Evolutionary conservation across 2,797 vertebrate species (phyloP), one percentile per base, ranked within the genome.

Genomic region (Allobates femoralis): DNA sequence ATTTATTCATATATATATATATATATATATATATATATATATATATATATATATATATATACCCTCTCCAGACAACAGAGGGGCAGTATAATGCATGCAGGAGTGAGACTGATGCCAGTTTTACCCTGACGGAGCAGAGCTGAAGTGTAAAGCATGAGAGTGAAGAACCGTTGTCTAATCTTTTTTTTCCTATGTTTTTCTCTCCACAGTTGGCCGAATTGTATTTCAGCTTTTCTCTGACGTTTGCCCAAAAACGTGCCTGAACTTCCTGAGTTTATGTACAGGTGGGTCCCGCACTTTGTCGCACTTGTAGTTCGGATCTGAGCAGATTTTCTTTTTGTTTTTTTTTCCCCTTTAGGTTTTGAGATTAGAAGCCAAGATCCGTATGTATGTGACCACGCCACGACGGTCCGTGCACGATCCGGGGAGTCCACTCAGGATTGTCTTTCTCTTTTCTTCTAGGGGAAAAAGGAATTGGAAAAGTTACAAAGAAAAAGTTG

Each of bases 191-290:
- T n/a, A n/a, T n/a, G n/a, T 46, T 51, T 55, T 34, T 23, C 28
- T 62, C 95, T 93, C 82, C 86, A 23, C 80, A 99, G 98, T 99
- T 95, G 98, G 98, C 90, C 96, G 97, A 79, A 99, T 99, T 91
- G 97, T 99, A 91, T 99, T 99, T 95, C 98, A 99, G 88, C 98
- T 99, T 87, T 99, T 98, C 94, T 99, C 94, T 32, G 98, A 99
- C 90, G 92, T 98, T 90, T 99, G 98, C 96, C 98, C 98, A 89
- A 99, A 97, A 95, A 99, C 98, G 46, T 98, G 98, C 93, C 98
- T 97, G 95, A 99, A 99, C 93, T 99, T 99, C 91, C 97, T 99
- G 89, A 97, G 95, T 92, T 93, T 99, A 88, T 99, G 98, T 93
- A 99, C 98, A 51, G 98, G 98, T 99, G 89, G 3, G 89, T 91